Conservation (phyloP, 2,888 invertebrate genomes). For the Chymomyza amoena region DNA sequence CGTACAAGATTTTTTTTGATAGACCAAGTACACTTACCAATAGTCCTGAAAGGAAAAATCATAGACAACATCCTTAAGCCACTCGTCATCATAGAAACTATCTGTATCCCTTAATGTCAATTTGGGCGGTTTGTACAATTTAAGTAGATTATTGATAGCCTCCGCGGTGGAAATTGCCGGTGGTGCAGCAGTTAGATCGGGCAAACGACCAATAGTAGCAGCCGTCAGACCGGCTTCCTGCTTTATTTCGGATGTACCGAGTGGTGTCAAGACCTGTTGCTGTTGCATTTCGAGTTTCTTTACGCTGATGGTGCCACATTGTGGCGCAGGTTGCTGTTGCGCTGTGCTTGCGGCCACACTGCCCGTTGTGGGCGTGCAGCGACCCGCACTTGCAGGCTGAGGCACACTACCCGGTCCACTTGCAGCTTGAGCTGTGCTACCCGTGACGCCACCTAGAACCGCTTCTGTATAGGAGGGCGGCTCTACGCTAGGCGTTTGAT, state of each 20-base stretch:
- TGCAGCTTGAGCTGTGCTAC: constrained; percentile 21
- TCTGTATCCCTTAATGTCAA: constrained; percentile 89
- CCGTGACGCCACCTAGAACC: constrained; percentile 47
- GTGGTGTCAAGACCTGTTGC: constrained; percentile 31
- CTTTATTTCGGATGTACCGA: constrained; percentile 43
- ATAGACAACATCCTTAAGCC: constrained; percentile 89
- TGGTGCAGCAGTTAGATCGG: constrained; percentile 9
- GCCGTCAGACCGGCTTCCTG: constrained; percentile 47
- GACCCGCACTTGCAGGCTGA: constrained; percentile 62
- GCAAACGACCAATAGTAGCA: constrained; percentile 15
- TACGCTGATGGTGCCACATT: constrained; percentile 74
- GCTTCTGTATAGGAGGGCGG: constrained; percentile 74
- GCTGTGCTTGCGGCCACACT: constrained; percentile 4
- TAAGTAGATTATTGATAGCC: constrained; percentile 72
- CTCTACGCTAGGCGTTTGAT: constrained; percentile 77
- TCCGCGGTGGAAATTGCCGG: constrained; percentile 48
- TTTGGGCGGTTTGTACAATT: constrained; percentile 85
- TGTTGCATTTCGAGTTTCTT: constrained; percentile 74
- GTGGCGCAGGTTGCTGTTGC: constrained; percentile 33
- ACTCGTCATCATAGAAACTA: constrained; percentile 88
- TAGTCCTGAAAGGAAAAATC: constrained; percentile 91
- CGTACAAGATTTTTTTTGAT: neutral
- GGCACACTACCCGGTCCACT: constrained; percentile 67
- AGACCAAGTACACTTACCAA: constrained; percentile 82
- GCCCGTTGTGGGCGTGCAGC: constrained; percentile 53